Percentiles rank a stretch among this genome's conserved stretches.
Conservation (phyloP, 2,797 vertebrate species). For the Hylomyscus alleni region DNA sequence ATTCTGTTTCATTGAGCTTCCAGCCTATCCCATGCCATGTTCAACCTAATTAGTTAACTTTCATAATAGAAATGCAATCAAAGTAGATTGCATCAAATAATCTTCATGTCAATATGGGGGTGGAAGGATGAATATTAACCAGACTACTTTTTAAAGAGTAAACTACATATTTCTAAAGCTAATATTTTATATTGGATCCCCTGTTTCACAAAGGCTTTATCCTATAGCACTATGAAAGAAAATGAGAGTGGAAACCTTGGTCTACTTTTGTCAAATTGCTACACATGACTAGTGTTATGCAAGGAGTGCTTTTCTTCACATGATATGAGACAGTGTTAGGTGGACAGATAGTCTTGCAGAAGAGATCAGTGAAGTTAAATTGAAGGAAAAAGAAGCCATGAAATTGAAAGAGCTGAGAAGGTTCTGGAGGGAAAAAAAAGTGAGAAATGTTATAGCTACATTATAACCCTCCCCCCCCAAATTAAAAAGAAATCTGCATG, state of each 20-base stretch:
- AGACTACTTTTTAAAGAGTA: not conserved
- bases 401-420: not conserved
- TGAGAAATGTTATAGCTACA: not conserved
- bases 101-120: not conserved
- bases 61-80: too few relatives aligned
- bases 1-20: not conserved
- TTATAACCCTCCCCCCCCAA: not conserved
- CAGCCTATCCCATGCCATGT: not conserved
- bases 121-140: not conserved
- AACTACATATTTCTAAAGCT: not conserved
- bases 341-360: not conserved
- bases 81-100: not conserved
- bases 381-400: not conserved
- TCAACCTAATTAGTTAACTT: not conserved
- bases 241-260: not conserved
- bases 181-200: not conserved
- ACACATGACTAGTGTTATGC: not conserved
- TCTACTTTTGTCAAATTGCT: not conserved
- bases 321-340: not conserved
- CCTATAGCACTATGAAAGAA: not conserved
- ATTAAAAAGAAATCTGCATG: not conserved
- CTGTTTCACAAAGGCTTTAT: not conserved
- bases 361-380: not conserved
- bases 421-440: not conserved
- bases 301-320: not conserved